Percentiles rank a stretch among this genome's conserved stretches.
Evolutionary conservation across 2,888 invertebrate species (phyloP).

Genomic region (Graphium colonna): DNA sequence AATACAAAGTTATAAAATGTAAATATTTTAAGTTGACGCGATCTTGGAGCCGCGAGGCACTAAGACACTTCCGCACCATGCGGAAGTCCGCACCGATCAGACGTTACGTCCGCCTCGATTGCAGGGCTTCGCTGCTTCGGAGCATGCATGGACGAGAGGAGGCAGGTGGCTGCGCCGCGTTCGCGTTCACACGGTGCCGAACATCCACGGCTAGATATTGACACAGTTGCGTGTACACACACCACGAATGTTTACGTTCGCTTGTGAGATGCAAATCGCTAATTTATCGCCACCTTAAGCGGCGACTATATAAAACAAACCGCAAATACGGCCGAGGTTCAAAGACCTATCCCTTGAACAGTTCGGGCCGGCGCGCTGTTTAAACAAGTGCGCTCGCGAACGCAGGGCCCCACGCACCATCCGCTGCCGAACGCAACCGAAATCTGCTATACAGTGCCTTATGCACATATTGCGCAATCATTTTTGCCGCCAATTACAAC

Average conservation of each 20-base stretch:
- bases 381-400: conserved; percentile 64
- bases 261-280: conserved; percentile 72
- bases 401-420: conserved; percentile 33
- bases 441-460: too few relatives aligned
- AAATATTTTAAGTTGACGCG: too few relatives aligned
- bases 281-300: conserved; percentile 74
- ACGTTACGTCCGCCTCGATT: neutral
- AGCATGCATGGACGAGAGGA: neutral
- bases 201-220: conserved; percentile 51
- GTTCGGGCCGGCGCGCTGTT: conserved; percentile 62
- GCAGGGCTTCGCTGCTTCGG: neutral
- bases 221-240: conserved; percentile 59
- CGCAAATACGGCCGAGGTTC: conserved; percentile 68
- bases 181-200: conserved; percentile 31
- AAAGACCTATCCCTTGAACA: conserved; percentile 72
- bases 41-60: too few relatives aligned
- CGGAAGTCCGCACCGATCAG: too few relatives aligned
- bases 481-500: too few relatives aligned
- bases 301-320: conserved; percentile 71
- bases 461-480: too few relatives aligned
- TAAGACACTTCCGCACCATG: neutral
- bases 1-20: too few relatives aligned
- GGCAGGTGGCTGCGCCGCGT: conserved; percentile 20
- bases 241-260: conserved; percentile 62
- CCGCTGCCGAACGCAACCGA: neutral